Evolutionary conservation across 1,140 invertebrate species (phyloP).

Genomic region (Eriosoma lanigerum): DNA sequence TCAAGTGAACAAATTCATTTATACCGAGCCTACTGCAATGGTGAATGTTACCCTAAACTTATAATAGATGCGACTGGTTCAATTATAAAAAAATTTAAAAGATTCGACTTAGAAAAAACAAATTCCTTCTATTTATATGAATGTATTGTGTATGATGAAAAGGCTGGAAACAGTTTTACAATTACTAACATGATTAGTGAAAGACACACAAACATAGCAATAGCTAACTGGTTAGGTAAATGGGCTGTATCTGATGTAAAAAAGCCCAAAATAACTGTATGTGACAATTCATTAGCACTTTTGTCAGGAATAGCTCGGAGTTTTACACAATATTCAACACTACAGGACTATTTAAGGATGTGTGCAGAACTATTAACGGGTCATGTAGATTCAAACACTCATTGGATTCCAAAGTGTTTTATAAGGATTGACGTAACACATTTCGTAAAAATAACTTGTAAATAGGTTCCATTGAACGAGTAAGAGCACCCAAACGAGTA

Average conservation of each 20-base stretch:
- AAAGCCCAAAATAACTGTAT: neutral
- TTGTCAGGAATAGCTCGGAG: neutral
- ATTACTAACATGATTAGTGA: slow-evolving; percentile 3
- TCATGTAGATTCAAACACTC: neutral
- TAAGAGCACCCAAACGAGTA: neutral
- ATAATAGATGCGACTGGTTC: neutral
- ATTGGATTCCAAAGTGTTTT: neutral
- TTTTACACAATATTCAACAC: slow-evolving; percentile 7
- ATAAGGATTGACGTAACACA: neutral
- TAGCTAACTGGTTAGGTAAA: neutral
- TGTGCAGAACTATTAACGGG: neutral
- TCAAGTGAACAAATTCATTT: neutral
- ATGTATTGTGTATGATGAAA: neutral
- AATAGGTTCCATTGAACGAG: neutral
- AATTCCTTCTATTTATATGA: neutral
- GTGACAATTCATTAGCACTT: slow-evolving; percentile 12
- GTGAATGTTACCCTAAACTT: neutral
- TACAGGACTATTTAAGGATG: neutral
- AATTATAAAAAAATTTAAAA: neutral
- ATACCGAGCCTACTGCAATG: neutral
- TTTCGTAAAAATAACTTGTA: neutral
- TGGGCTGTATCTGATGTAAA: neutral
- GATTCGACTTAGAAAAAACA: neutral
- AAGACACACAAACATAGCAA: slow-evolving; percentile 3
- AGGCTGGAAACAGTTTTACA: neutral